phyloP scores from a whole-genome alignment of 2,888 invertebrate species.

The Sphaerophoria rueppellii region DNA sequence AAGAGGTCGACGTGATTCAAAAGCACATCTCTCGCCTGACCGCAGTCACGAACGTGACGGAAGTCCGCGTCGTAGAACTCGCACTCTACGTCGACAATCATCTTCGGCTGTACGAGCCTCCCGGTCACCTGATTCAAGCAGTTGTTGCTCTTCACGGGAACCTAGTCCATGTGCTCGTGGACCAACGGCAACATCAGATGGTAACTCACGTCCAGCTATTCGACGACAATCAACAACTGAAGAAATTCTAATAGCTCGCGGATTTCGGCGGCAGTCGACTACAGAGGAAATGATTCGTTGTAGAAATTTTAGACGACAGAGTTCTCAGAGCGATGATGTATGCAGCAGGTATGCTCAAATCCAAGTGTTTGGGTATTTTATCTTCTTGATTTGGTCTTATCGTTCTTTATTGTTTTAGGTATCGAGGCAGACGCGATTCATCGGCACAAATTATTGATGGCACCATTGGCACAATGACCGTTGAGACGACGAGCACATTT shows the following conservation, averaged over 20 bases:
- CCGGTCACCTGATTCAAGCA: constrained; percentile 88
- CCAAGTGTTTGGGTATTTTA: neutral
- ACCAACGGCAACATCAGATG: constrained; percentile 83
- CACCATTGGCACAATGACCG: constrained; percentile 95
- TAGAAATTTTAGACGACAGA: constrained; percentile 94
- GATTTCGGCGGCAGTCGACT: constrained; percentile 94
- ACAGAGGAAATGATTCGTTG: constrained; percentile 97
- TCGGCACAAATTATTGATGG: constrained; percentile 95
- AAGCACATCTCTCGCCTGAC: constrained; percentile 91
- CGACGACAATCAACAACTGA: constrained; percentile 95
- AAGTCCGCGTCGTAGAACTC: constrained; percentile 88
- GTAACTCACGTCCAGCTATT: constrained; percentile 88
- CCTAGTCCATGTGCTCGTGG: constrained; percentile 90
- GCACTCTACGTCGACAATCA: constrained; percentile 90
- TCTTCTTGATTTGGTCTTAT: neutral
- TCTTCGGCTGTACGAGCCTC: constrained; percentile 88
- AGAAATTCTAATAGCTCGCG: constrained; percentile 94
- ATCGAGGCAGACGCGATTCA: constrained; percentile 86
- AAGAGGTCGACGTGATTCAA: constrained; percentile 88
- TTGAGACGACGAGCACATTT: constrained; percentile 95
- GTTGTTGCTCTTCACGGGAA: constrained; percentile 90
- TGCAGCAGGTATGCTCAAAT: constrained; percentile 82
- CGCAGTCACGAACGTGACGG: constrained; percentile 90
- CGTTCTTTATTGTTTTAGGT: constrained; percentile 74
- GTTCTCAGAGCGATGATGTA: constrained; percentile 93